A percentile compares a stretch with the other conserved stretches of the same genome.
Conservation (phyloP, 1,140 invertebrate species). For the Hormaphis cornu region DNA sequence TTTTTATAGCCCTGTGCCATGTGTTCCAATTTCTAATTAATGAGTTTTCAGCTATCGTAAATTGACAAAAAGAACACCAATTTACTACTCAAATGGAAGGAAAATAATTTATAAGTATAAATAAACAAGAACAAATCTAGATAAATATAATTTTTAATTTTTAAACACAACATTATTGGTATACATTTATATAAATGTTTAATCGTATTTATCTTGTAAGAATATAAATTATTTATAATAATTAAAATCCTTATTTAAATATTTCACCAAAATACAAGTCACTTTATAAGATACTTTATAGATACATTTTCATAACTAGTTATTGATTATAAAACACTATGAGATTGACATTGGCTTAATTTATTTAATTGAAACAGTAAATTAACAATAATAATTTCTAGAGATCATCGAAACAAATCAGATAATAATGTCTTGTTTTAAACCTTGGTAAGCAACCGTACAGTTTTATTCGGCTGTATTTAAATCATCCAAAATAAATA, state of each 20-base stretch:
- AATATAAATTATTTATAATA: too few relatives aligned
- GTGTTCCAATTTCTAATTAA: too few relatives aligned
- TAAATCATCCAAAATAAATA: neutral
- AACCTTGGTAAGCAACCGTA: neutral
- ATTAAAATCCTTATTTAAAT: neutral
- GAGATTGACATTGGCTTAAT: neutral
- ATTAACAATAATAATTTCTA: neutral
- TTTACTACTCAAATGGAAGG: neutral
- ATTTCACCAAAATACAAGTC: neutral
- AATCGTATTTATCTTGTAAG: too few relatives aligned
- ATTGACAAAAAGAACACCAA: too few relatives aligned
- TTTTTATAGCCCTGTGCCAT: too few relatives aligned
- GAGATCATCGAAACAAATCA: constrained; percentile 9
- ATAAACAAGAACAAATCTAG: neutral
- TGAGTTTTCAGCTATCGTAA: too few relatives aligned
- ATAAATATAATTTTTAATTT: too few relatives aligned
- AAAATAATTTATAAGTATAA: neutral
- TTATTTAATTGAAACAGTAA: neutral
- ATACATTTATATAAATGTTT: too few relatives aligned
- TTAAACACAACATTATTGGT: too few relatives aligned
- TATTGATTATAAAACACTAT: neutral
- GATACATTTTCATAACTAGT: neutral
- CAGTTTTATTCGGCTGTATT: neutral
- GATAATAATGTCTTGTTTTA: neutral
- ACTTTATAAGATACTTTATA: neutral